Percentiles rank a stretch among this genome's conserved stretches.
phyloP scores from a whole-genome alignment of 1,140 invertebrate species.

The Bombus huntii region DNA sequence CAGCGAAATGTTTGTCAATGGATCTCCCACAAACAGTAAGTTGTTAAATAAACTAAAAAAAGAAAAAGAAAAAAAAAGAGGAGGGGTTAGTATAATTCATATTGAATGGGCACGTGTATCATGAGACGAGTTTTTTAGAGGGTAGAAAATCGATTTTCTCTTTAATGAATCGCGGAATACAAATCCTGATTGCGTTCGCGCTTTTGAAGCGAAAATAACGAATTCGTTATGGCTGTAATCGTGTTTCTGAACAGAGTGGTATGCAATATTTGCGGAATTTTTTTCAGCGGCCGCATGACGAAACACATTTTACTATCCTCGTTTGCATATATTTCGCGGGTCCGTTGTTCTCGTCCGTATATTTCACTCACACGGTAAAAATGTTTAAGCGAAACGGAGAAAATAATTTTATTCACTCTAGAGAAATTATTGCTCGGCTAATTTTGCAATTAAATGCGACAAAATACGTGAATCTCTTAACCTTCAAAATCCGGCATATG shows the following conservation, averaged over 20 bases:
- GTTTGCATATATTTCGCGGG: constrained; percentile 26
- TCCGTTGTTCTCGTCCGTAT: neutral
- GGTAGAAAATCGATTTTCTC: neutral
- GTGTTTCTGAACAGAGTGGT: neutral
- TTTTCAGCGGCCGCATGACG: neutral
- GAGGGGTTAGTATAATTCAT: neutral
- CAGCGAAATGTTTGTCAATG: neutral
- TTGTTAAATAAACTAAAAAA: no score
- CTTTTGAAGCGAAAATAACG: neutral
- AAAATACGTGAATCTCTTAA: neutral
- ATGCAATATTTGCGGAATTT: neutral
- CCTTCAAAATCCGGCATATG: neutral
- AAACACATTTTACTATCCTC: neutral
- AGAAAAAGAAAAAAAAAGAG: no score
- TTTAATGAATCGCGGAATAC: neutral
- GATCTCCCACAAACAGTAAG: no score
- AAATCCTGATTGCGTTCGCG: neutral
- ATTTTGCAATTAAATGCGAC: neutral
- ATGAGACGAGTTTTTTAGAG: neutral
- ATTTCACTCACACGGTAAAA: neutral
- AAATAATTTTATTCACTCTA: neutral
- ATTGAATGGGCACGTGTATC: neutral
- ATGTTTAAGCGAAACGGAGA: neutral
- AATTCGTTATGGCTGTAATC: neutral
- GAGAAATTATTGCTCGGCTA: neutral